Evolutionary conservation across 2,113 vertebrate genomes (phyloP).

Genomic region (Butorides virescens): DNA sequence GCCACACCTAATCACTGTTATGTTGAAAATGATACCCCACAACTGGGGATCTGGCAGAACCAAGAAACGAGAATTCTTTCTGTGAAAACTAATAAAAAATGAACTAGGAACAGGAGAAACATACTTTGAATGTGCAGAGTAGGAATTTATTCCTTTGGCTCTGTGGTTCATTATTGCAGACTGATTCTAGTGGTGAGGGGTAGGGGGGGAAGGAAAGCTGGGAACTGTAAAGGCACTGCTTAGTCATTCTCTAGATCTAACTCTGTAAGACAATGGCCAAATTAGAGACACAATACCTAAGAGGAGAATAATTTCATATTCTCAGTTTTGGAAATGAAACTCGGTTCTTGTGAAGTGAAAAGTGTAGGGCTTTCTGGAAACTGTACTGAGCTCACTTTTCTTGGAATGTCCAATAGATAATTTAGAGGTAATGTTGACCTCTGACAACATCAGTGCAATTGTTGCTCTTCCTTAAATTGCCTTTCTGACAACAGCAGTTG

Average conservation of each 20-base stretch:
- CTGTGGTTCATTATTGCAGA: not conserved
- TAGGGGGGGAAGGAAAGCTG: fast-evolving
- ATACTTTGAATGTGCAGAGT: not conserved
- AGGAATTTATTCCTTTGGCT: not conserved
- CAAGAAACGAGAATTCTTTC: not conserved
- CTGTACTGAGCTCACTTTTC: not conserved
- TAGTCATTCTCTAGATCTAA: not conserved
- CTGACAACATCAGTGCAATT: not conserved
- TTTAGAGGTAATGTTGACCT: not conserved
- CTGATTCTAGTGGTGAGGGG: not conserved
- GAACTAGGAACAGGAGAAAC: not conserved
- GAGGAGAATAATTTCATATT: not conserved
- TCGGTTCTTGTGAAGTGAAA: not conserved
- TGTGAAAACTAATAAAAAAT: not conserved
- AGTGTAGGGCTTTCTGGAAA: not conserved
- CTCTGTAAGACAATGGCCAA: not conserved
- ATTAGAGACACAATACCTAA: not conserved
- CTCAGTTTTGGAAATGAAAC: not conserved
- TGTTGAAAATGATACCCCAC: not conserved
- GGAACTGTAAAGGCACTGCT: not conserved
- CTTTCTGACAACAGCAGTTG: not conserved
- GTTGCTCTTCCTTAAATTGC: not conserved
- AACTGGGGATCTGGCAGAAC: not conserved
- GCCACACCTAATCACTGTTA: not conserved
- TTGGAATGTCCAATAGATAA: not conserved